Conservation (phyloP, 2,888 invertebrate genomes). For the Thera britannica region DNA sequence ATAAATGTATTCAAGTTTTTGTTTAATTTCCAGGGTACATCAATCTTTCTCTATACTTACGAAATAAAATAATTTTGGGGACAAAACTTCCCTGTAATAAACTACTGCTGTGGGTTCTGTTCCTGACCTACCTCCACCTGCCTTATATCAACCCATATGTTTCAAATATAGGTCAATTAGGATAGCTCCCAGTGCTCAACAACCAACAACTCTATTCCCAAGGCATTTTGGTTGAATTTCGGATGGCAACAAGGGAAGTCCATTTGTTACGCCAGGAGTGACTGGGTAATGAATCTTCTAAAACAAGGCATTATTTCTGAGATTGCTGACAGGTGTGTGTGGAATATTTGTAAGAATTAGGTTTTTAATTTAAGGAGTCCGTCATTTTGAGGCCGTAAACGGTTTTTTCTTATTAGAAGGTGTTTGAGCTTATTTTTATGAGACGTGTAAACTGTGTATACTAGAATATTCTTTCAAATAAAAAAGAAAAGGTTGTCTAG, state of each 20-base stretch:
- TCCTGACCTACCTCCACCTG: constrained; percentile 78
- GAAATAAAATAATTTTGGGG: background rate
- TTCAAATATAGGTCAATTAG: constrained; percentile 77
- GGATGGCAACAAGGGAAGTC: background rate
- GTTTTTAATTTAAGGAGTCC: background rate
- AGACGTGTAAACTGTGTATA: too few relatives aligned
- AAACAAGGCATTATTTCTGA: constrained; percentile 68
- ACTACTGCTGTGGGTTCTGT: constrained; percentile 51
- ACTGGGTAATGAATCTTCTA: constrained; percentile 66
- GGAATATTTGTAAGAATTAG: constrained; percentile 32
- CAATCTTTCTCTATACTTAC: too few relatives aligned
- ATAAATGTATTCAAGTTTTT: too few relatives aligned
- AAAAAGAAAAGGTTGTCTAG: too few relatives aligned
- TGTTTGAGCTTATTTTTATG: too few relatives aligned
- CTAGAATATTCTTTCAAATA: too few relatives aligned
- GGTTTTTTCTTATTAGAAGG: background rate
- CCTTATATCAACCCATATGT: constrained; percentile 68
- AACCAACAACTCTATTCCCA: background rate
- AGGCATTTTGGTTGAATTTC: background rate
- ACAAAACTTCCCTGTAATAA: background rate
- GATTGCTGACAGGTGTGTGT: constrained; percentile 69
- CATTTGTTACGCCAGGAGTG: constrained; percentile 9
- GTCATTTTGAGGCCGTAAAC: constrained; percentile 51
- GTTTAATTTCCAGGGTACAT: too few relatives aligned
- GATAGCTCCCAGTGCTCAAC: constrained; percentile 20